A percentile compares a stretch with the other conserved stretches of the same genome.
phyloP scores from a whole-genome alignment of 2,113 vertebrate species.

The Gasterosteus aculeatus region DNA sequence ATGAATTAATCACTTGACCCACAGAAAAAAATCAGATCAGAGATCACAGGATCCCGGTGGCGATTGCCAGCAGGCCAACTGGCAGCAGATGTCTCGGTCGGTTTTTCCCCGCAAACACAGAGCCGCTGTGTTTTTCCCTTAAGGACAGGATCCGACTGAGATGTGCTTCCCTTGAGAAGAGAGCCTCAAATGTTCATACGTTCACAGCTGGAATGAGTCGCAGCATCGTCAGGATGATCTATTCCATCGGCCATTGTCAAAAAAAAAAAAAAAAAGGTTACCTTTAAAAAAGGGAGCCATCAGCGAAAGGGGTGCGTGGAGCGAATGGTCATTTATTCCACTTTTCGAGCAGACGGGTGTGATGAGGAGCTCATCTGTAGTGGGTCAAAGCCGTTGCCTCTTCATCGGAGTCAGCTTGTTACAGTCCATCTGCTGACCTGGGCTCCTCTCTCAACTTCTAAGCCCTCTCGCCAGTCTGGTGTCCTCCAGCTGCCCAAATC shows the following conservation, averaged over 20 bases:
- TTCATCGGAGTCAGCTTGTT: conserved; percentile 45
- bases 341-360: conserved; percentile 11
- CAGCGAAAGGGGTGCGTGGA: conserved; percentile 13
- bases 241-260: background rate
- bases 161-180: background rate
- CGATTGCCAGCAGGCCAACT: conserved; percentile 1
- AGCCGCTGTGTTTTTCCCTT: background rate
- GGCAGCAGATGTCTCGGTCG: background rate
- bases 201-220: conserved; percentile 25
- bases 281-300: conserved; percentile 8
- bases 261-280: conserved; percentile 3
- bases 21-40: conserved; percentile 46
- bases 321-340: conserved; percentile 31
- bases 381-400: conserved; percentile 32
- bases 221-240: background rate
- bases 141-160: conserved; percentile 1
- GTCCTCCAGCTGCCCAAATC: conserved; percentile 49
- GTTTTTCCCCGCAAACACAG: background rate
- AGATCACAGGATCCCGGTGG: conserved; percentile 45
- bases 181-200: background rate
- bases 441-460: conserved; percentile 44
- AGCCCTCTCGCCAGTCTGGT: conserved; percentile 42
- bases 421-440: conserved; percentile 59
- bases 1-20: conserved; percentile 35
- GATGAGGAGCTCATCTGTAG: conserved; percentile 38